Conservation (phyloP, 2,888 invertebrate genomes). For the Catocala sponsa region DNA sequence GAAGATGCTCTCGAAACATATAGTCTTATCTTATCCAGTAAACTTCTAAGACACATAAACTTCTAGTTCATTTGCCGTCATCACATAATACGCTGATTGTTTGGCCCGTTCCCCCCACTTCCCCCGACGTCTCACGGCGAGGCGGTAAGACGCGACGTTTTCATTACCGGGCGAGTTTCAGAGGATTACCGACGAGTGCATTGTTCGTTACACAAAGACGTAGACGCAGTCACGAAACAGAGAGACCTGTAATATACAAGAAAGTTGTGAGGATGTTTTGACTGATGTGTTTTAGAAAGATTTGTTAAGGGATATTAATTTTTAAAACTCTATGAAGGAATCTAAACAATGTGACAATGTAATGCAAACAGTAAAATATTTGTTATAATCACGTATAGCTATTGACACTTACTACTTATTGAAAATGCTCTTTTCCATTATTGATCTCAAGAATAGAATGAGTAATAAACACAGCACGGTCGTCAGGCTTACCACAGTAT, state of each 20-base stretch:
- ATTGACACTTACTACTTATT: too few relatives aligned
- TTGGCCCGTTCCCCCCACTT: background rate
- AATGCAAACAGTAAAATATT: too few relatives aligned
- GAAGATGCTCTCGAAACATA: too few relatives aligned
- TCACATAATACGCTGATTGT: slow-evolving; percentile 32
- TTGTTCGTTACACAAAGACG: slow-evolving; percentile 49
- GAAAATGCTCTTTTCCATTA: too few relatives aligned
- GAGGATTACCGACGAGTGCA: slow-evolving; percentile 44
- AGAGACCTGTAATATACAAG: background rate
- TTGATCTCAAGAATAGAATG: too few relatives aligned
- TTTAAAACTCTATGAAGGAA: too few relatives aligned
- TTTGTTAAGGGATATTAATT: too few relatives aligned
- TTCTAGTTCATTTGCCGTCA: slow-evolving; percentile 27
- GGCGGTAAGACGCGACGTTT: slow-evolving; percentile 24
- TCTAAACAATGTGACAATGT: too few relatives aligned
- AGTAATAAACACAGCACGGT: too few relatives aligned
- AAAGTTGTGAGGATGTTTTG: slow-evolving; percentile 1
- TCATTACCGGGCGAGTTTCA: slow-evolving; percentile 43
- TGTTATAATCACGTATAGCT: too few relatives aligned
- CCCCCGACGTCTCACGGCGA: slow-evolving; percentile 22
- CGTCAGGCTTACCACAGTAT: too few relatives aligned
- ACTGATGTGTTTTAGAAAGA: background rate
- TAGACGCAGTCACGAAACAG: slow-evolving; percentile 3
- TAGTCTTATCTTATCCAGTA: too few relatives aligned
- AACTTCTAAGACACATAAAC: background rate